These are phyloP conservation scores for Parthenolecanium corni DNA, from an alignment of 2,888 invertebrate genomes.

Conservation along the genomic window DNA sequence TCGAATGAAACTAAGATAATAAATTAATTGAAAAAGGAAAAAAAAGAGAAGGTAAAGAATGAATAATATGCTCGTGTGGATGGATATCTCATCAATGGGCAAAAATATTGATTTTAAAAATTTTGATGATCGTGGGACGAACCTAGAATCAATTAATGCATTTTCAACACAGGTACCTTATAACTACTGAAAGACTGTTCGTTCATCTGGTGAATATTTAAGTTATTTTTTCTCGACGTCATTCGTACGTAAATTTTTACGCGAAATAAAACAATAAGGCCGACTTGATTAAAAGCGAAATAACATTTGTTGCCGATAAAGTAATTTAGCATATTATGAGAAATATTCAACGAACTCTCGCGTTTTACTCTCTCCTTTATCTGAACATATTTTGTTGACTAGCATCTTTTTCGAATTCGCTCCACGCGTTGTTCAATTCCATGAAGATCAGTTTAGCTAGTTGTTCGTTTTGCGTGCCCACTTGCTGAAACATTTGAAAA, in stretches of 20 bases:
- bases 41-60: too few relatives aligned
- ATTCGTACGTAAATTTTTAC: background rate
- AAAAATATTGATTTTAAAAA: too few relatives aligned
- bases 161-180: too few relatives aligned
- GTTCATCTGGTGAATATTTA: too few relatives aligned
- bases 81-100: too few relatives aligned
- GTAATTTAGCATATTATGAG: background rate
- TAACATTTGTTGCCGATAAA: background rate
- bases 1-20: background rate
- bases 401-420: constrained; percentile 62
- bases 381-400: constrained; percentile 27
- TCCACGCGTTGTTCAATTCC: constrained; percentile 98
- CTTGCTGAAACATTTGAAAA: constrained; percentile 53
- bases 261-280: background rate
- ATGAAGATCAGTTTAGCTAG: constrained; percentile 95
- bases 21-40: background rate
- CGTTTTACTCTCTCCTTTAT: background rate
- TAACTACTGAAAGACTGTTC: too few relatives aligned
- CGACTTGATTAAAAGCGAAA: background rate
- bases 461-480: constrained; percentile 81
- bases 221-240: too few relatives aligned
- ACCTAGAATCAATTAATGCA: too few relatives aligned
- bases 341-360: background rate
- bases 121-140: too few relatives aligned
- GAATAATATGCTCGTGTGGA: too few relatives aligned